These are phyloP conservation scores for Copidosoma floridanum DNA, from an alignment of 1,140 invertebrate genomes.

Conservation along the genomic window DNA sequence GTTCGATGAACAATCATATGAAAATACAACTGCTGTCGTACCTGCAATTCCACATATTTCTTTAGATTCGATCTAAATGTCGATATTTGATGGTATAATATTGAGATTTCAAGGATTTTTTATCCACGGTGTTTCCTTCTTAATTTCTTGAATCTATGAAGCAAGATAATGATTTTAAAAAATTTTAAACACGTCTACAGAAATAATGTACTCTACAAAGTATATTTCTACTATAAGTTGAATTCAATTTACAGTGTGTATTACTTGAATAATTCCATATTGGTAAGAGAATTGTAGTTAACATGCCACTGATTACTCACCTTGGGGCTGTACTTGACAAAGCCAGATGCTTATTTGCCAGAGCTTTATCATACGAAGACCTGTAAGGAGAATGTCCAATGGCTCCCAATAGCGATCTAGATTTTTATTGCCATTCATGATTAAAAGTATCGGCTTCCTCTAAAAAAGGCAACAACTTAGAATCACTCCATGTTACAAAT, in stretches of 20 bases:
- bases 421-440: conserved; percentile 65
- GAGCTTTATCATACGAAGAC: conserved; percentile 31
- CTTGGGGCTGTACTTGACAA: conserved; percentile 45
- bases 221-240: too few species aligned
- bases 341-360: conserved; percentile 44
- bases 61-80: too few species aligned
- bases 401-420: conserved; percentile 42
- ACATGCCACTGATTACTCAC: too few species aligned
- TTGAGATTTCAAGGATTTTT: too few species aligned
- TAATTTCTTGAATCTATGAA: conserved; percentile 20
- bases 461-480: conserved; percentile 30
- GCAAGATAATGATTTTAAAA: neutral
- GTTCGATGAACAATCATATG: too few species aligned
- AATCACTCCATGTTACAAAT: neutral
- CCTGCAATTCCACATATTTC: too few species aligned
- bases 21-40: too few species aligned
- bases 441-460: conserved; percentile 80
- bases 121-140: conserved; percentile 8
- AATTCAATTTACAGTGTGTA: too few species aligned
- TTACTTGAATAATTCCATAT: too few species aligned
- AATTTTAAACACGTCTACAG: neutral
- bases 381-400: conserved; percentile 30
- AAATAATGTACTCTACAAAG: neutral
- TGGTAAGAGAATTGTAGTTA: too few species aligned
- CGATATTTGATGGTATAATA: too few species aligned